Base-by-base conservation (phyloP, 1,140 invertebrate species). In the Microplitis mediator region DNA sequence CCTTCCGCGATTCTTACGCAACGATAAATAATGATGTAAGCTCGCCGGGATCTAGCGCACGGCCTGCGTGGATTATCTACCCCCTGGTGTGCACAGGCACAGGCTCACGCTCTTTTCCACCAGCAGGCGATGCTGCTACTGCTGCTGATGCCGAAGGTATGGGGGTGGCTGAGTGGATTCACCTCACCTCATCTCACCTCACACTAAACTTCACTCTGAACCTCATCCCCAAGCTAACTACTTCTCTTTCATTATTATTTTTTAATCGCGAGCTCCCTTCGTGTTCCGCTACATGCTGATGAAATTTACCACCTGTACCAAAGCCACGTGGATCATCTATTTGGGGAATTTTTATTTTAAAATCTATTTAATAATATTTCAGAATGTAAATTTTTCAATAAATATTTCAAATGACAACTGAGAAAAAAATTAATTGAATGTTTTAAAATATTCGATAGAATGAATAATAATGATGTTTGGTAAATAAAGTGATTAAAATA, bases 1-100 rank as follows among this genome's bases (percentile, higher is more conserved):
- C 82, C 82, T 82, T 83, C 82, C 80, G 81, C 81, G 54, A 84
- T 84, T 86, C 84, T 86, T 84, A 86, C 80, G 83, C 79, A 81
- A 82, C 82, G 76, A 84, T 86, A 86, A 86, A 86, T 86, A 84
- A 85, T 85, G 76, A 80, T 79, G 77, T 76, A 80, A 81, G 75
- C 77, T 74, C 75, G 72, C 58, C 61, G 76, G 79, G 79, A 79
- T 78, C 77, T 72, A 65, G 71, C 74, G 6, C 39, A 56, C 50
- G 51, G 73, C 67, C 63, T 39, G 71, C 60, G 50, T 71, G 73
- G 79, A 80, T 79, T 81, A 80, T 76, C 75, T 54, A 66, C 62
- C 60, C 65, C 61, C 58, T 54, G n/a, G 62, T 23, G 62, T 8
- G 62, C 39, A 9, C 39, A 64, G 35, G 62, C 39, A 9, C 39